phyloP scores from a whole-genome alignment of 2,888 invertebrate species.

The Synanthedon andrenaeformis region DNA sequence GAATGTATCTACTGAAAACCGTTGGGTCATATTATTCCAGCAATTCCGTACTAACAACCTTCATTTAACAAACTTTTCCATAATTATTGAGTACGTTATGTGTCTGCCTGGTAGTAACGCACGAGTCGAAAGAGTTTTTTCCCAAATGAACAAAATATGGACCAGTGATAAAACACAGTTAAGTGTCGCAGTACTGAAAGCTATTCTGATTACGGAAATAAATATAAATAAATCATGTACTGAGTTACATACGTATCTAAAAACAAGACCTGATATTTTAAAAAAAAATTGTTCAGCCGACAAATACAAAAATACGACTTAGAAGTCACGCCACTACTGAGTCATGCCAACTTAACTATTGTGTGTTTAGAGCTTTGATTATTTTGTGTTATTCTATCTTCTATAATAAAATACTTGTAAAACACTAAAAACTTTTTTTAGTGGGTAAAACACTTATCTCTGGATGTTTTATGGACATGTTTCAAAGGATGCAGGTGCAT shows the following conservation, averaged over 20 bases:
- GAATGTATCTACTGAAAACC: slow-evolving; percentile 18
- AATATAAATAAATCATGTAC: slow-evolving; percentile 2
- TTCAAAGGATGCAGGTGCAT: too few relatives aligned
- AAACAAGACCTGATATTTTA: slow-evolving; percentile 9
- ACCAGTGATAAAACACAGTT: slow-evolving; percentile 13
- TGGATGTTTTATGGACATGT: too few relatives aligned
- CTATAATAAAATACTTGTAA: too few relatives aligned
- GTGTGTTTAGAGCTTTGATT: too few relatives aligned
- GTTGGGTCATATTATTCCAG: slow-evolving; percentile 13
- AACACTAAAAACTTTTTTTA: too few relatives aligned
- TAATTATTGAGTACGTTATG: slow-evolving; percentile 7
- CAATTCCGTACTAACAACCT: slow-evolving; percentile 4
- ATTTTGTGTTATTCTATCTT: too few relatives aligned
- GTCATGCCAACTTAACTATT: too few relatives aligned
- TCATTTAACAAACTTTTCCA: slow-evolving; percentile 4
- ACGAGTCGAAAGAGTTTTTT: slow-evolving; percentile 6
- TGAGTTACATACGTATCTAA: slow-evolving; percentile 8
- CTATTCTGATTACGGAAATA: slow-evolving; percentile 5
- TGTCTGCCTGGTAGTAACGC: slow-evolving; percentile 7
- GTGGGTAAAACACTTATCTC: too few relatives aligned
- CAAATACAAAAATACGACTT: slow-evolving; percentile 8
- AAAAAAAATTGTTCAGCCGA: slow-evolving; percentile 7
- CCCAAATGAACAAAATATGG: slow-evolving; percentile 9
- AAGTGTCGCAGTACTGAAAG: slow-evolving; percentile 10
- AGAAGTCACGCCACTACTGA: too few relatives aligned